Conservation (phyloP, 2,113 vertebrate genomes). For the Pagrus major region DNA sequence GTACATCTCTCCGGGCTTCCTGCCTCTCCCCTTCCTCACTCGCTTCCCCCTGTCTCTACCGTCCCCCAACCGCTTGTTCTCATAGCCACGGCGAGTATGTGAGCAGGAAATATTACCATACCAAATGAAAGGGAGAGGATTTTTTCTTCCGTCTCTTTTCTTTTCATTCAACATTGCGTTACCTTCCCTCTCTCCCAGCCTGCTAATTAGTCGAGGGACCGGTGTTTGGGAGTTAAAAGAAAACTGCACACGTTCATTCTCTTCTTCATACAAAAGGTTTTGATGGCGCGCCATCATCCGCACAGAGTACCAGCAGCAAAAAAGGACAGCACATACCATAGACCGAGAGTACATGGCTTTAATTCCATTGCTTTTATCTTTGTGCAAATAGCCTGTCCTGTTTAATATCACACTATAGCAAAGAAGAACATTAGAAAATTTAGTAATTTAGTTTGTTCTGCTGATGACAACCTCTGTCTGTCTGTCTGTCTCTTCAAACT, state of each 20-base stretch:
- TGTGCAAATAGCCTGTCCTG: slow-evolving; percentile 2
- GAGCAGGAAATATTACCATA: slow-evolving; percentile 83
- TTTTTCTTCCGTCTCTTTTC: slow-evolving; percentile 72
- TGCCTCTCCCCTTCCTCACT: slow-evolving; percentile 51
- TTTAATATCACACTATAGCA: neutral
- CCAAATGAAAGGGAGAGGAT: slow-evolving; percentile 76
- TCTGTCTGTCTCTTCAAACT: neutral
- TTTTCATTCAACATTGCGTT: slow-evolving; percentile 76
- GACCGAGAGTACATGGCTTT: slow-evolving; percentile 35
- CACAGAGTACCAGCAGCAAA: slow-evolving; percentile 42
- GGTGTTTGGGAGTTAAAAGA: slow-evolving; percentile 78
- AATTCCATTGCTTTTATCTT: slow-evolving; percentile 35
- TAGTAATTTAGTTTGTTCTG: neutral
- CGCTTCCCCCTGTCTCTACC: slow-evolving; percentile 54
- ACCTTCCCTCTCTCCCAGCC: slow-evolving; percentile 75
- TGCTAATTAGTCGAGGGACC: slow-evolving; percentile 83
- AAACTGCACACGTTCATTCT: slow-evolving; percentile 70
- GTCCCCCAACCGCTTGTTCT: slow-evolving; percentile 74
- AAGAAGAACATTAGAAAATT: slow-evolving; percentile 1
- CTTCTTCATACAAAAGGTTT: slow-evolving; percentile 75
- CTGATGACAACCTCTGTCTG: neutral
- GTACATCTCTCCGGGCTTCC: slow-evolving; percentile 61
- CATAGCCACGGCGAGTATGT: slow-evolving; percentile 73
- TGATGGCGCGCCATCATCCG: slow-evolving; percentile 63
- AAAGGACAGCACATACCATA: slow-evolving; percentile 18